These are phyloP conservation scores for Zaprionus lachaisei DNA, from an alignment of 1,140 invertebrate genomes.

Conservation along the genomic window DNA sequence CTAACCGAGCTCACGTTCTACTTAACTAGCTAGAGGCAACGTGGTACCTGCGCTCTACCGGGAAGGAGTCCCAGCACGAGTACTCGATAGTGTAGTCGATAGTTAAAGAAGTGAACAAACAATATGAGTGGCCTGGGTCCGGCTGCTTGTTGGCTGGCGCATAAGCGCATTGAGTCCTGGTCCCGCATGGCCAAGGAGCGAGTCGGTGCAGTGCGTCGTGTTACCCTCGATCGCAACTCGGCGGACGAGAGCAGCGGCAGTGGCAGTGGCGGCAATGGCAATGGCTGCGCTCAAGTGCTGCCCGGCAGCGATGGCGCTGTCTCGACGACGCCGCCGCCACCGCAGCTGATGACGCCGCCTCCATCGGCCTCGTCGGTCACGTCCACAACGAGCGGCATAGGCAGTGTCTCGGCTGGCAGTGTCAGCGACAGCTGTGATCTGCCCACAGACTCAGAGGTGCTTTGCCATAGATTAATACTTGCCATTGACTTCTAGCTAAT, in stretches of 20 bases:
- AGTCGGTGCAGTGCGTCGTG: conserved; percentile 86
- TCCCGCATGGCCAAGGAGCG: conserved; percentile 88
- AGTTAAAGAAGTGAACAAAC: conserved; percentile 15
- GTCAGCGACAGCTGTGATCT: conserved; percentile 83
- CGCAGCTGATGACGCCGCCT: conserved; percentile 83
- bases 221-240: conserved; percentile 86
- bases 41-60: not conserved
- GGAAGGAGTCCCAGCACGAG: not conserved
- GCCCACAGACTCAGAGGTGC: conserved; percentile 82
- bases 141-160: conserved; percentile 89
- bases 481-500: too few relatives aligned
- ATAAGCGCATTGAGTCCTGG: conserved; percentile 90
- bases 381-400: conserved; percentile 82
- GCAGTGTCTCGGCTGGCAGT: conserved; percentile 79
- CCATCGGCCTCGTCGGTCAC: conserved; percentile 81
- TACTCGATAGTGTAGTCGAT: not conserved
- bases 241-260: conserved; percentile 82
- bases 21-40: not conserved
- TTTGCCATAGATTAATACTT: not conserved
- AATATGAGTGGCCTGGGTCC: conserved; percentile 88
- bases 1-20: conserved; percentile 1
- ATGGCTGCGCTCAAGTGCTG: conserved; percentile 44
- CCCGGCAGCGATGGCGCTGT: conserved; percentile 36
- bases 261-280: conserved; percentile 50
- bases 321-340: conserved; percentile 81